Base-by-base conservation (phyloP, 2,888 invertebrate genomes). In the Toxonevra muliebris region DNA sequence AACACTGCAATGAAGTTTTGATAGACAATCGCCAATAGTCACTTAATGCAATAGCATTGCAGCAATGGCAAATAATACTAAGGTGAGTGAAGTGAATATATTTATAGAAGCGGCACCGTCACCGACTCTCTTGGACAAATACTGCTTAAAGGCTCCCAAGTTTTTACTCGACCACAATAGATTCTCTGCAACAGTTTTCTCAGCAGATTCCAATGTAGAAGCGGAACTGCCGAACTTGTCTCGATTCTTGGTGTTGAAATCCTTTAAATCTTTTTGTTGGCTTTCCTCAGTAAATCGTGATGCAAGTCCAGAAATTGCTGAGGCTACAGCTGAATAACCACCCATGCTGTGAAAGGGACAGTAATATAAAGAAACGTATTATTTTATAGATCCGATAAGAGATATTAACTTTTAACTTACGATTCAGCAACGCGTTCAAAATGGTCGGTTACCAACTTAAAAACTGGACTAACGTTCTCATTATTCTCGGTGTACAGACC, bases 401-500 rank as follows among this genome's bases (percentile, higher is more conserved):
- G 30, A 7, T 30, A 30, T 30, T 30, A 30, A 4, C 30, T 30
- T 30, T 7, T 30, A 19, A 76, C 80, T 79, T 76, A 82, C 82
- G 71, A 72, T 7, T 70, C 20, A 1, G 73, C 68, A 13, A 83
- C 61, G 13, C 67, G 55, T 3, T 67, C 69, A 0, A 77, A 61
- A n/a, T 76, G 73, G 1, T 65, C 61, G 0, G 71, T 76, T 0
- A 82, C 52, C 71, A 78, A 69, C 4, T 68, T 9, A 45, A 78
- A 82, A 2, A 79, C 76, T 1, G 74, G 65, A n/a, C 75, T 73
- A 1, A 82, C 71, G 58, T 79, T 71, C 15, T 82, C 77, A 0
- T 87, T 86, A 75, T 88, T 88, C 61, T 88, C 86, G 0, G 84
- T 77, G 8, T 89, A 85, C 0, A 89, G 86, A 15, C 88, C 86